phyloP scores from a whole-genome alignment of 2,113 vertebrate species.

The Serilophus lunatus region DNA sequence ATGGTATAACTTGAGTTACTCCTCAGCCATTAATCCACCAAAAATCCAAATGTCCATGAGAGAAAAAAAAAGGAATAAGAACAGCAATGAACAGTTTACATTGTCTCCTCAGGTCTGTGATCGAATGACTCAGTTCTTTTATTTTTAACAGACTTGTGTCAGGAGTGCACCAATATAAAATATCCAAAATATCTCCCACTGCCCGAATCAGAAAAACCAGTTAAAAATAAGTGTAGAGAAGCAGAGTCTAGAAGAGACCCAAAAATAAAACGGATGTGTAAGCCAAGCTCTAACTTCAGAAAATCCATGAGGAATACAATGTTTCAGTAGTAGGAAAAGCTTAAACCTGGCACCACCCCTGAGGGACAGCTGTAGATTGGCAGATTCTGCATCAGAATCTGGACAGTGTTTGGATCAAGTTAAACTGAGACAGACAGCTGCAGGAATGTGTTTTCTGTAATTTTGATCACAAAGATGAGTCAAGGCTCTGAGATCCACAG shows the following conservation, averaged over 20 bases:
- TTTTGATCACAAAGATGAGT: not conserved
- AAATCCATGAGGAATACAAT: not conserved
- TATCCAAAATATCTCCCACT: not conserved
- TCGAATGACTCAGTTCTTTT: not conserved
- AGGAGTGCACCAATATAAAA: not conserved
- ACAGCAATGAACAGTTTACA: not conserved
- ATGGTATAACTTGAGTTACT: not conserved
- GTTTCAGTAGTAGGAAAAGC: not conserved
- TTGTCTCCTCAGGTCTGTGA: not conserved
- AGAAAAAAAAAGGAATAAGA: not conserved
- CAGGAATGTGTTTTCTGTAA: not conserved
- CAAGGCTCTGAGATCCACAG: not conserved
- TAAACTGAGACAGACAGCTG: not conserved
- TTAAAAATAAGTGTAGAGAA: not conserved
- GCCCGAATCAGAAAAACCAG: not conserved
- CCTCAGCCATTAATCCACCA: not conserved
- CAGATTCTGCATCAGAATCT: not conserved
- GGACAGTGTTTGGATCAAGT: not conserved
- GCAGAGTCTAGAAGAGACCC: not conserved
- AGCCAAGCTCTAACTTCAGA: not conserved
- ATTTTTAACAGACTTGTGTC: not conserved
- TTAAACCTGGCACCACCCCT: not conserved
- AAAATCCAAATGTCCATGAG: not conserved
- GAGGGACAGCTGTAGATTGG: not conserved
- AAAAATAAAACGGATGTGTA: not conserved